These are phyloP conservation scores for Desmophyllum pertusum DNA, from an alignment of 92 coral and sea anemone genomes.

Conservation along the genomic window DNA sequence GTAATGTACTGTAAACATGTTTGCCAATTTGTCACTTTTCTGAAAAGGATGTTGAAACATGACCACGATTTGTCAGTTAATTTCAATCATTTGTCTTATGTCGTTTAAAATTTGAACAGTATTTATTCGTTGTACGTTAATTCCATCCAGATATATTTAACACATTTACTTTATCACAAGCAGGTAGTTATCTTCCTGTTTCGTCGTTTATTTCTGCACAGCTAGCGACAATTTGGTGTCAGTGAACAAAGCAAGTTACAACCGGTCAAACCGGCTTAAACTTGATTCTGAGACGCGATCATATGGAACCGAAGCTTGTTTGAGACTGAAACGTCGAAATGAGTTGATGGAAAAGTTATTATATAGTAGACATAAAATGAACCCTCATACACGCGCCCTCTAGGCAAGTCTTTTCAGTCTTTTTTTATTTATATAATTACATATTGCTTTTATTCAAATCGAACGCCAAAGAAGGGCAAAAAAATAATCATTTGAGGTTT, in stretches of 20 bases:
- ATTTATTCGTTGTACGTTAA: no score
- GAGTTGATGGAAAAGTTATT: neutral
- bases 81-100: no score
- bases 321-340: neutral
- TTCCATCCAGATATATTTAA: no score
- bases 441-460: neutral
- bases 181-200: neutral
- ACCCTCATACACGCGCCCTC: neutral
- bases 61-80: neutral
- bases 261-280: neutral
- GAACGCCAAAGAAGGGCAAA: neutral
- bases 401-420: neutral
- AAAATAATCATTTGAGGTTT: neutral
- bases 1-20: neutral
- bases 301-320: neutral
- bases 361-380: neutral
- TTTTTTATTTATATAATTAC: neutral
- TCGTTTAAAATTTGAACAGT: no score
- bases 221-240: neutral
- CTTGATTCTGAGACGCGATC: neutral
- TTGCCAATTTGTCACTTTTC: neutral
- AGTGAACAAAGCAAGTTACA: neutral
- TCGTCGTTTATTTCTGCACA: neutral
- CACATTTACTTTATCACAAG: no score
- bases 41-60: no score